Evolutionary conservation across 2,113 vertebrate species (phyloP).

Genomic region (Oophaga pumilio): DNA sequence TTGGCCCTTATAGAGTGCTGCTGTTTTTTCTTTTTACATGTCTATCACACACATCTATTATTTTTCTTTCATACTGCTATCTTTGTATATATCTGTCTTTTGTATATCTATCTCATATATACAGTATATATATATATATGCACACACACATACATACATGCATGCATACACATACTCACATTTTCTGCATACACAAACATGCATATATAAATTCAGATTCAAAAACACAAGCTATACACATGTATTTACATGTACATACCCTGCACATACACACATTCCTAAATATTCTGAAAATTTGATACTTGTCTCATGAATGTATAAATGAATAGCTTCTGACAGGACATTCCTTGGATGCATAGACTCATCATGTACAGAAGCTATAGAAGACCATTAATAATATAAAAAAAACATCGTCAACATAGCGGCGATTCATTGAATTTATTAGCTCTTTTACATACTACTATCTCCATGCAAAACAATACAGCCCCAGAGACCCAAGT

Average conservation of each 20-base stretch:
- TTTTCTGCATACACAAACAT: neutral
- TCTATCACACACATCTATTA: neutral
- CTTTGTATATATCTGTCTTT: neutral
- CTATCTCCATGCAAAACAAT: neutral
- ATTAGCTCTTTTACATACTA: neutral
- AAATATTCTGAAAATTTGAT: neutral
- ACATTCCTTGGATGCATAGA: neutral
- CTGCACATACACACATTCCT: neutral
- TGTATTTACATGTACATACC: neutral
- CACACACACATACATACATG: neutral
- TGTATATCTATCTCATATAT: neutral
- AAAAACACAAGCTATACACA: neutral
- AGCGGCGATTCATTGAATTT: neutral
- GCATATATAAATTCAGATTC: too few species aligned
- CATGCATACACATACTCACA: neutral
- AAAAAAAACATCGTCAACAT: neutral
- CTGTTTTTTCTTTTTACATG: too few species aligned
- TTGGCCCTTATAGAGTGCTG: too few species aligned
- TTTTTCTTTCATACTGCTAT: neutral
- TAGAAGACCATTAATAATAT: neutral
- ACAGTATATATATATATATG: neutral
- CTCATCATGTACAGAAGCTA: neutral
- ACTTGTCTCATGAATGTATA: neutral
- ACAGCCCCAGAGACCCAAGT: neutral
- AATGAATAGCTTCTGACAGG: neutral